A percentile compares a stretch with the other conserved stretches of the same genome.
Evolutionary conservation across 2,888 invertebrate species (phyloP).

Genomic region (Dryobota labecula): DNA sequence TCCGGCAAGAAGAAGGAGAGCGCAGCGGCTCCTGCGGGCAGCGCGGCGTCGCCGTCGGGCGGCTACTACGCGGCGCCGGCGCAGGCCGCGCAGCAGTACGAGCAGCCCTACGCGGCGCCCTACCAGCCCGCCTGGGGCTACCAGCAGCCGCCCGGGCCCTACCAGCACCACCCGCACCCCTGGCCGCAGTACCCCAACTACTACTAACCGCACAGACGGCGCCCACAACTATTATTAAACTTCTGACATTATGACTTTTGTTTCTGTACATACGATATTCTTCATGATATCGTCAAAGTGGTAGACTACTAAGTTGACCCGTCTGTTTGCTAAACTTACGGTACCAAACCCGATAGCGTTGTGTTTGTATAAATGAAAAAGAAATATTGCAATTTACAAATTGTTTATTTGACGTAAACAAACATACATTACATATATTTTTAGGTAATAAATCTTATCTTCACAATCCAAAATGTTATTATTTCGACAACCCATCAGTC

Average conservation of each 20-base stretch:
- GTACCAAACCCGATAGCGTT: constrained; percentile 10
- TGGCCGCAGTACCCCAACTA: constrained; percentile 89
- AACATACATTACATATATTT: constrained; percentile 72
- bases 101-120: constrained; percentile 85
- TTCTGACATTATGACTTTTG: constrained; percentile 30
- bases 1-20: constrained; percentile 81
- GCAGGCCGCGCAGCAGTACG: constrained; percentile 79
- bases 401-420: constrained; percentile 73
- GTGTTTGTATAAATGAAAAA: constrained; percentile 34
- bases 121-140: constrained; percentile 89
- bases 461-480: constrained; percentile 71
- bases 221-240: constrained; percentile 11
- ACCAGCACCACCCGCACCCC: constrained; percentile 86
- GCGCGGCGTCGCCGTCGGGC: constrained; percentile 65
- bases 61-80: constrained; percentile 80
- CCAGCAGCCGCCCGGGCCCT: constrained; percentile 87
- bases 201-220: constrained; percentile 75
- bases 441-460: constrained; percentile 78
- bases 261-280: constrained; percentile 27
- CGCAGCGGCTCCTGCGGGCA: constrained; percentile 60
- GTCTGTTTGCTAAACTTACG: constrained; percentile 4
- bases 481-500: constrained; percentile 74
- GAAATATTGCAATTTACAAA: constrained; percentile 54
- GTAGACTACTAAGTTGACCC: constrained; percentile 5
- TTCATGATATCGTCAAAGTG: constrained; percentile 27